Conservation (phyloP, 2,888 invertebrate species). For the Halictus quadricinctus region DNA sequence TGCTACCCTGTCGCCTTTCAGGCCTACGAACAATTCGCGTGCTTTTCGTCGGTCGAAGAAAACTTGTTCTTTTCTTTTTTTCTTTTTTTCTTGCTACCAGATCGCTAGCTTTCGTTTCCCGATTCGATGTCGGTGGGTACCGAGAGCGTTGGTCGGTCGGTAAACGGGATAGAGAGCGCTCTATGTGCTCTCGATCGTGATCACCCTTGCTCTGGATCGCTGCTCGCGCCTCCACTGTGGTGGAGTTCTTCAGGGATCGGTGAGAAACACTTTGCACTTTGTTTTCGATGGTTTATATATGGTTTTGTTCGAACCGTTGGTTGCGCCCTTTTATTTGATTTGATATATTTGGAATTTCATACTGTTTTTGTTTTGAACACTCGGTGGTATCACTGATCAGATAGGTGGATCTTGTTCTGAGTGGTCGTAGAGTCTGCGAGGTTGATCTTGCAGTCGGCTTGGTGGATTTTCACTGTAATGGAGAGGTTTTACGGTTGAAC, state of each 20-base stretch:
- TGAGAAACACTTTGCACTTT: background rate
- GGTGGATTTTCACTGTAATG: background rate
- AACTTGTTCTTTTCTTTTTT: background rate
- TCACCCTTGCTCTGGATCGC: background rate
- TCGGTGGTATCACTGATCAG: background rate
- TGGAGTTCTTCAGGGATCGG: background rate
- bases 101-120: background rate
- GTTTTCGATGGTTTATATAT: background rate
- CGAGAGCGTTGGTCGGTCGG: background rate
- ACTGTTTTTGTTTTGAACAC: background rate
- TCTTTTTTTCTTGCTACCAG: background rate
- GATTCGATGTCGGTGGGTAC: background rate
- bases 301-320: background rate
- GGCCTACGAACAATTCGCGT: slow-evolving; percentile 31
- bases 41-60: background rate
- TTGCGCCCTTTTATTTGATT: background rate
- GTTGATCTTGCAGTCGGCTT: background rate
- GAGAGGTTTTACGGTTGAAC: background rate
- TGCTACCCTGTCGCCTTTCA: slow-evolving; percentile 38
- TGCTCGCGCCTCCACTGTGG: background rate
- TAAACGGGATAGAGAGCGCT: background rate
- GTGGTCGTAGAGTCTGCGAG: background rate
- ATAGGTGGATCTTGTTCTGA: background rate
- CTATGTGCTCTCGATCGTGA: background rate
- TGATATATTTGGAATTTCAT: background rate